Evolutionary conservation across 2,888 invertebrate species (phyloP).

Genomic region (Atethmia centrago): DNA sequence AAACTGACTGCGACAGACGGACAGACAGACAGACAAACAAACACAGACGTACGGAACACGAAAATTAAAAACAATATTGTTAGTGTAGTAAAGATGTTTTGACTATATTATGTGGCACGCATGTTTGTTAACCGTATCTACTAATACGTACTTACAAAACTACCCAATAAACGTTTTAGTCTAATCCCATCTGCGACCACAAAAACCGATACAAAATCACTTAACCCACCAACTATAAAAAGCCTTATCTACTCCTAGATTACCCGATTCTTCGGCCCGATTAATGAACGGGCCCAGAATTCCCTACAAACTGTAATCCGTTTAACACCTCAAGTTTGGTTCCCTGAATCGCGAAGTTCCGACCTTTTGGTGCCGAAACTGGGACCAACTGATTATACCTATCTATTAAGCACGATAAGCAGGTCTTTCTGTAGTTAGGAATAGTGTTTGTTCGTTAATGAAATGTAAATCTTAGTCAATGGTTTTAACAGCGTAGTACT

Average conservation of each 20-base stretch:
- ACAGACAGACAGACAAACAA: too few relatives aligned
- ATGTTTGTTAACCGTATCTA: background rate
- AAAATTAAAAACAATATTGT: too few relatives aligned
- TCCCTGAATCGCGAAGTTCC: conserved; percentile 71
- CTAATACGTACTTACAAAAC: conserved; percentile 6
- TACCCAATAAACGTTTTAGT: conserved; percentile 31
- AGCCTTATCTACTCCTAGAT: conserved; percentile 56
- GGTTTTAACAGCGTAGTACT: background rate
- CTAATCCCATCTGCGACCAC: conserved; percentile 42
- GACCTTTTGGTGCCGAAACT: conserved; percentile 63
- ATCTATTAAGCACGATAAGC: conserved; percentile 76
- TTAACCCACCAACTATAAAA: conserved; percentile 63
- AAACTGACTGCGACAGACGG: too few relatives aligned
- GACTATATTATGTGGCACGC: too few relatives aligned
- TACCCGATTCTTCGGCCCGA: conserved; percentile 60
- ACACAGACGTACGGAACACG: too few relatives aligned
- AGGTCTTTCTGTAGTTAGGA: conserved; percentile 50
- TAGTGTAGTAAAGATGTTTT: too few relatives aligned
- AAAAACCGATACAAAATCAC: conserved; percentile 62
- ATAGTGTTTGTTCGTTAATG: conserved; percentile 51
- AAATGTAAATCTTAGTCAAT: conserved; percentile 45
- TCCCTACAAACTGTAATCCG: conserved; percentile 76
- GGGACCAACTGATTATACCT: conserved; percentile 76
- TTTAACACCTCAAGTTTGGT: conserved; percentile 78
- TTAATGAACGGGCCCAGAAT: conserved; percentile 75